phyloP scores from a whole-genome alignment of 1,140 invertebrate genomes.

The Vanessa atalanta region DNA sequence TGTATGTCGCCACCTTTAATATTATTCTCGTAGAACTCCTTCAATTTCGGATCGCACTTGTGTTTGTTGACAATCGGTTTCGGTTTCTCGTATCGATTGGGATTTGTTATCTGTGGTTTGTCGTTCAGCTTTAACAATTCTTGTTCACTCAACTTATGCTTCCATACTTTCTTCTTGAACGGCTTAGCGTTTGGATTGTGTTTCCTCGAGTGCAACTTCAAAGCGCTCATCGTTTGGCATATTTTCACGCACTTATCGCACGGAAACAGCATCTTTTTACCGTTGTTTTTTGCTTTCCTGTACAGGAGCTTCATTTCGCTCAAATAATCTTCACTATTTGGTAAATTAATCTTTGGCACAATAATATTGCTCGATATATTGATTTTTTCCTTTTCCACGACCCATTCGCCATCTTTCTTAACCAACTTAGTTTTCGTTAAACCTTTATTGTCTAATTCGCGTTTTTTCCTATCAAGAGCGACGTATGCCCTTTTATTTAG shows the following conservation, averaged over 20 bases:
- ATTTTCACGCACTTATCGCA: slow-evolving; percentile 64
- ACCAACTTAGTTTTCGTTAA: slow-evolving; percentile 59
- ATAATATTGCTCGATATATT: background rate
- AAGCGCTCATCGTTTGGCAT: slow-evolving; percentile 56
- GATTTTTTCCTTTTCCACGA: slow-evolving; percentile 51
- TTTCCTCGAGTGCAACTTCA: slow-evolving; percentile 57
- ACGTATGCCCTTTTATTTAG: slow-evolving; percentile 55
- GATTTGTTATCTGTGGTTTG: background rate
- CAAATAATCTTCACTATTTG: slow-evolving; percentile 46
- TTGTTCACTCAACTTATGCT: slow-evolving; percentile 48
- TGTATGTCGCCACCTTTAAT: slow-evolving; percentile 66
- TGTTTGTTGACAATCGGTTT: slow-evolving; percentile 63
- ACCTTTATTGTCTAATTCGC: slow-evolving; percentile 40
- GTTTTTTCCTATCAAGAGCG: slow-evolving; percentile 55
- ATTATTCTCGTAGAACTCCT: slow-evolving; percentile 64
- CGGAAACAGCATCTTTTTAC: slow-evolving; percentile 57
- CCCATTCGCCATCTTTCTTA: slow-evolving; percentile 61
- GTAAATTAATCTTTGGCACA: slow-evolving; percentile 26
- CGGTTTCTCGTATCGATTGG: slow-evolving; percentile 43
- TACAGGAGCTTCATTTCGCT: slow-evolving; percentile 46
- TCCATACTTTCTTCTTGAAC: slow-evolving; percentile 64
- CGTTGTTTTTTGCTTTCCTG: slow-evolving; percentile 47
- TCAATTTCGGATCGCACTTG: slow-evolving; percentile 62
- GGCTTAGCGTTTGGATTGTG: slow-evolving; percentile 59
- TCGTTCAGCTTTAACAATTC: slow-evolving; percentile 16